Percentiles rank a stretch among this genome's conserved stretches.
phyloP scores from a whole-genome alignment of 1,140 invertebrate genomes.

The Ostrea denselamellosa region DNA sequence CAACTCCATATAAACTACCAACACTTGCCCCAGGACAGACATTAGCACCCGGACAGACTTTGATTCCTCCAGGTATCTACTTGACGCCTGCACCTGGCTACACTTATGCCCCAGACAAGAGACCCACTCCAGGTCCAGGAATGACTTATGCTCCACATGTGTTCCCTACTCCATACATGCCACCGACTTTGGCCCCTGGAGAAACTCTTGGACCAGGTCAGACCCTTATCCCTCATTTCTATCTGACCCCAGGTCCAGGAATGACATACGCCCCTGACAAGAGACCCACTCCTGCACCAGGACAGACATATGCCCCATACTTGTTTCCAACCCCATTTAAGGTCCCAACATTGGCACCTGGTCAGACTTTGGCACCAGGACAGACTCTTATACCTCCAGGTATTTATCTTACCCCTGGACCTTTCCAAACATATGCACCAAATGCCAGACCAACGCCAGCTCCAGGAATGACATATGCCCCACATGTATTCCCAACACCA shows the following conservation, averaged over 20 bases:
- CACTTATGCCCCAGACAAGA: slow-evolving; percentile 47
- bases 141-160: slow-evolving; percentile 50
- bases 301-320: slow-evolving; percentile 58
- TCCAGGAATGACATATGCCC: slow-evolving; percentile 56
- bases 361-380: slow-evolving; percentile 51
- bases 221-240: slow-evolving; percentile 45
- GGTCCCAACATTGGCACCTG: slow-evolving; percentile 50
- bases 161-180: slow-evolving; percentile 46
- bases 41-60: slow-evolving; percentile 34
- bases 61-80: slow-evolving; percentile 44
- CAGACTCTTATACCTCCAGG: slow-evolving; percentile 57
- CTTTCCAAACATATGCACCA: slow-evolving; percentile 43
- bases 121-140: slow-evolving; percentile 46
- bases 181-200: slow-evolving; percentile 49
- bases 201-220: slow-evolving; percentile 47
- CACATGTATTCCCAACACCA: slow-evolving; percentile 44
- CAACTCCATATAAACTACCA: slow-evolving; percentile 43
- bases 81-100: slow-evolving; percentile 47
- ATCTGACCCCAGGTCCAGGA: slow-evolving; percentile 54
- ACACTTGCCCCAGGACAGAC: slow-evolving; percentile 52
- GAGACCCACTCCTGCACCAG: slow-evolving; percentile 58
- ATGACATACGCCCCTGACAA: slow-evolving; percentile 54
- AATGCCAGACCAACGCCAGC: slow-evolving; percentile 44
- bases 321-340: slow-evolving; percentile 55
- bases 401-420: slow-evolving; percentile 44